Conservation (phyloP, 2,888 invertebrate species). For the Dolomedes plantarius region DNA sequence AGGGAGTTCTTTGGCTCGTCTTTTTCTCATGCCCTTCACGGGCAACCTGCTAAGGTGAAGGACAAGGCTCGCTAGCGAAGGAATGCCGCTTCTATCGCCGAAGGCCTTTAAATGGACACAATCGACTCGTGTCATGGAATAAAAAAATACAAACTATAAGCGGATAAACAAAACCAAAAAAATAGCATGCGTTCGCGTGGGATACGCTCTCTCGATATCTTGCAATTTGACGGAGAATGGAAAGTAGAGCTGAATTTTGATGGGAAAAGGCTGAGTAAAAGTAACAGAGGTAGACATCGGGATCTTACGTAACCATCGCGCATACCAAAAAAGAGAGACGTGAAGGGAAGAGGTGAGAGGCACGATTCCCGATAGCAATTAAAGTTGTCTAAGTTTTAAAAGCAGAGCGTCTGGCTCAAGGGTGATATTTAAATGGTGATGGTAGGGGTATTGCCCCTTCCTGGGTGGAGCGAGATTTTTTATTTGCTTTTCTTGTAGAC, state of each 20-base stretch:
- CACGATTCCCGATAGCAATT: too few relatives aligned
- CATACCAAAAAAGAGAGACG: too few relatives aligned
- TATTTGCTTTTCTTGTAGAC: too few relatives aligned
- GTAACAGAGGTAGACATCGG: too few relatives aligned
- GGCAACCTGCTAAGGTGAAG: slow-evolving; percentile 14
- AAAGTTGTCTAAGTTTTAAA: too few relatives aligned
- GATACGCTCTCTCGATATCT: neutral
- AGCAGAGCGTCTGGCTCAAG: too few relatives aligned
- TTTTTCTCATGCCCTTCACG: slow-evolving; percentile 11
- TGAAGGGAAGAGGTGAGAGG: too few relatives aligned
- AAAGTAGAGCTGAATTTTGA: neutral
- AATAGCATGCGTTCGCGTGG: neutral
- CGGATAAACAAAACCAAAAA: neutral
- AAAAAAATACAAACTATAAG: too few relatives aligned
- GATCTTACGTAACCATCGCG: too few relatives aligned
- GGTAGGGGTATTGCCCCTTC: too few relatives aligned
- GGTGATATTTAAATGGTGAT: too few relatives aligned
- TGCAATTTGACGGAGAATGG: neutral
- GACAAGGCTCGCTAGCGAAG: neutral
- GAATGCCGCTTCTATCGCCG: slow-evolving; percentile 10
- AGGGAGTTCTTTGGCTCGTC: slow-evolving; percentile 10
- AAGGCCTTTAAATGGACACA: slow-evolving; percentile 16
- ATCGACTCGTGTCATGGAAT: neutral
- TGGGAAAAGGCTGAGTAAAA: neutral
- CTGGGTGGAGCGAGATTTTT: too few relatives aligned